Base-by-base conservation (phyloP, 2,888 invertebrate genomes). In the Heliconius charithonia region DNA sequence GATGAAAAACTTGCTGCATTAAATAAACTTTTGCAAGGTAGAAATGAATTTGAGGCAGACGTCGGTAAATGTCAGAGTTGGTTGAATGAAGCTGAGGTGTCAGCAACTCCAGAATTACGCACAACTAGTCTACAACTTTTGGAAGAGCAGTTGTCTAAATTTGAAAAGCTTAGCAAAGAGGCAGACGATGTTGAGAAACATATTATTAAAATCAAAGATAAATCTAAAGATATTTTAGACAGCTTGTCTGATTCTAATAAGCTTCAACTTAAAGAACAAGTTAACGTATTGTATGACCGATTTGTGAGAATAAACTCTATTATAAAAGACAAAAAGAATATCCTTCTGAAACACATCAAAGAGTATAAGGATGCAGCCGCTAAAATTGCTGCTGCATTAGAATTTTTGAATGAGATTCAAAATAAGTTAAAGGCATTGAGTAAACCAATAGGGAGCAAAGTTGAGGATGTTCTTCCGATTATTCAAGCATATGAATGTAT, bases 41-140 rank as follows among this genome's bases (percentile, higher is more conserved):
- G 98, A 80, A 97, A 96, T 86, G 96, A 97, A 71, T 98, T 98
- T 85, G 99, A 99, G 91, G 96, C 96, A 67, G 97, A 97, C 80
- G 95, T 98, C 72, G 97, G 97, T 79, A 97, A 97, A 85, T 97
- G 98, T 87, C 97, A 97, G 82, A 96, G 97, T 85, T 99, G 99
- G 99, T 94, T 98, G 63, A 97, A 98, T 84, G 98, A 99, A 92
- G 98, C 98, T 45, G 98, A 98, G 90, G 97, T 98, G 0, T 97
- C 97, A 4, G 97, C 97, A 1, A 97, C 97, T 16, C 96, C 97
- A 56, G 98, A 98, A 86, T 94, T 98, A 6, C 96, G 98, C 67
- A 96, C 97, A 29, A 97, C 97, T 1, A 98, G 97, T 85, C 95
- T 98, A 29, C 97, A 98, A 84, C 96, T 98, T 0, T 92, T 99